Evolutionary conservation across 2,888 invertebrate species (phyloP), one percentile per base, ranked within the genome.

Genomic region (Tetrapedia diversipes): DNA sequence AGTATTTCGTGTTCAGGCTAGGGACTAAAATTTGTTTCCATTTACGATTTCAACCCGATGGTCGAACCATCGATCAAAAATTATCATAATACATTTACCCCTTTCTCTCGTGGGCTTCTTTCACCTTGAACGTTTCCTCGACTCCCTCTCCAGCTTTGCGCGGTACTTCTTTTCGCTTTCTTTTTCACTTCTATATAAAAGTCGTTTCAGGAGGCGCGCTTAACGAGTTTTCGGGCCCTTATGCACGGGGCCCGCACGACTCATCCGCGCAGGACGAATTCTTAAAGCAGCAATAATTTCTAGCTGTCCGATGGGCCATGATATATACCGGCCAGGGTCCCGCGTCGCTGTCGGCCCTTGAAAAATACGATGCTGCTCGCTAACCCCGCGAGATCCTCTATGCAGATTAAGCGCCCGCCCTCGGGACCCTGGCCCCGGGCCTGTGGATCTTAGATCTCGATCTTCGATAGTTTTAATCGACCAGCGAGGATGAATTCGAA

Each of bases 171-270:
- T 29, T 32, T 53, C 32, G 32, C 45, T 29, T 10, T 69, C 16
- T 29, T 32, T 29, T 24, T 60, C 27, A 41, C 37, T 41, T 45
- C 66, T 67, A 39, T 56, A 22, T 37, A 51, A 56, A 67, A 47
- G 70, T 53, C 45, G 45, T n/a, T 57, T 56, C 57, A 70, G 41
- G 57, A 45, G 43, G 29, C 24, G 69, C 61, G 61, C 69, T 79
- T 87, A 88, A 89, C 88, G 86, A 89, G 87, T 87, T 88, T 88
- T 85, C 56, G 81, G 86, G 84, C 79, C 85, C 82, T 14, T 39
- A 41, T 19, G 11, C 61, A 53, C 51, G 67, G 61, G 67, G 56
- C 51, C 65, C 29, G 54, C 53, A 56, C 53, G 65, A 56, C 43
- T 64, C 75, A 73, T 60, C 78, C 77, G 77, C 53, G 49, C 51